phyloP scores from a whole-genome alignment of 2,888 invertebrate genomes.

The Chromoteleia sp. region DNA sequence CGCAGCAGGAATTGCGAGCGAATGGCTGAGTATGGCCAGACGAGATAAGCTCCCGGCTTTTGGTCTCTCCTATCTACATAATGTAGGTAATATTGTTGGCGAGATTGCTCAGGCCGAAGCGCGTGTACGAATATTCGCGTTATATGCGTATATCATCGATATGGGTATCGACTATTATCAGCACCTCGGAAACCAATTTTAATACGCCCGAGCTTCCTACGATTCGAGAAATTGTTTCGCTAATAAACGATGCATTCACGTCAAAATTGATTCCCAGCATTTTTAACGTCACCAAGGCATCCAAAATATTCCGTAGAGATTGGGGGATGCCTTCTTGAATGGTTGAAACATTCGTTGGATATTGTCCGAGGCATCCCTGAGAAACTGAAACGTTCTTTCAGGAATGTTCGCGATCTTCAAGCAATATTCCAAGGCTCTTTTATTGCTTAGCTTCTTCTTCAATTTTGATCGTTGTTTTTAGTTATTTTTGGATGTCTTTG shows the following conservation, averaged over 20 bases:
- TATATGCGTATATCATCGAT: slow-evolving; percentile 34
- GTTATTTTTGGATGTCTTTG: too few species aligned
- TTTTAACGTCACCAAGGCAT: slow-evolving; percentile 4
- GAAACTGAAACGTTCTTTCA: slow-evolving; percentile 23
- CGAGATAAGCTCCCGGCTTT: slow-evolving; percentile 40
- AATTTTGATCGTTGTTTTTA: not conserved
- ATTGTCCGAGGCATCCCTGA: slow-evolving; percentile 11
- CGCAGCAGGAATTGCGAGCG: slow-evolving; percentile 36
- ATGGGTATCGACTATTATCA: slow-evolving; percentile 9
- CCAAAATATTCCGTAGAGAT: not conserved
- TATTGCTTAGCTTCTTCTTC: not conserved
- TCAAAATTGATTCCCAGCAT: slow-evolving; percentile 5
- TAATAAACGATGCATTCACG: slow-evolving; percentile 1
- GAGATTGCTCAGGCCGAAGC: slow-evolving; percentile 31
- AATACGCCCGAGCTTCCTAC: not conserved
- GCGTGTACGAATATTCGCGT: slow-evolving; percentile 20
- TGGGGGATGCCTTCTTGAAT: not conserved
- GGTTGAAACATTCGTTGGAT: slow-evolving; percentile 3
- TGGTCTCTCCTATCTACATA: slow-evolving; percentile 46
- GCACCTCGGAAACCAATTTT: slow-evolving; percentile 6
- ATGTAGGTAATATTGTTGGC: slow-evolving; percentile 44
- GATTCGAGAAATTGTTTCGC: not conserved
- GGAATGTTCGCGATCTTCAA: slow-evolving; percentile 10
- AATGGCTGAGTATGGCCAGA: slow-evolving; percentile 40
- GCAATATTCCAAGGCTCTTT: not conserved